Evolutionary conservation across 2,113 vertebrate genomes (phyloP), one percentile per base, ranked within the genome.

Genomic region (Scomber scombrus): DNA sequence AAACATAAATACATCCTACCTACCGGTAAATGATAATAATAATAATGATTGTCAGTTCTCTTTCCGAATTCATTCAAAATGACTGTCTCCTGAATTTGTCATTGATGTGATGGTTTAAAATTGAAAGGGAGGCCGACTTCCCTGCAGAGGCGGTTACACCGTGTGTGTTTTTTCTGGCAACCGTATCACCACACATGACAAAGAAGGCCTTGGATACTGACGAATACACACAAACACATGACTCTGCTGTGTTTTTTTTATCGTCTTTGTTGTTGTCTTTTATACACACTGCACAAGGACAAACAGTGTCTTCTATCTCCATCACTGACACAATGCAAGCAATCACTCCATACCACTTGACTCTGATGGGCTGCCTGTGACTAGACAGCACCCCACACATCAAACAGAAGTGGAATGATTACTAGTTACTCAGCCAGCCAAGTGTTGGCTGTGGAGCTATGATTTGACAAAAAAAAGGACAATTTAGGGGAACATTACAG

Each of bases 281-380:
- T 50, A 70, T 21, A 69, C 61, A 72, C 71, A 85, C 74, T 19
- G 68, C 71, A 85, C 89, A 91, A 91, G 85, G 87, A 87, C 89
- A 91, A 89, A 90, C 82, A 56, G 57, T 88, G 75, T 88, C 84
- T 90, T 85, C 80, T 85, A 79, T 88, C 90, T 93, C 77, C 87
- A 86, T 88, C 89, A 85, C 78, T 91, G 91, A 92, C 82, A 84
- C 85, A 88, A 89, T 88, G 84, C 82, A 85, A 82, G 84, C 82
- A 92, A 93, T 92, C 90, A 91, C 93, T 92, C 92, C 78, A 88
- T 75, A 64, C 78, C 88, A 88, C 91, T 93, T 90, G 79, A 92
- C 83, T 92, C 73, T 91, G 89, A 94, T 93, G 91, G 85, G 80
- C 86, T 78, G 82, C 71, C 84, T 78, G 66, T 85, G 92, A 90